A percentile compares a stretch with the other conserved stretches of the same genome.
phyloP scores from a whole-genome alignment of 2,888 invertebrate genomes.

The Oegoconia quadripuncta region DNA sequence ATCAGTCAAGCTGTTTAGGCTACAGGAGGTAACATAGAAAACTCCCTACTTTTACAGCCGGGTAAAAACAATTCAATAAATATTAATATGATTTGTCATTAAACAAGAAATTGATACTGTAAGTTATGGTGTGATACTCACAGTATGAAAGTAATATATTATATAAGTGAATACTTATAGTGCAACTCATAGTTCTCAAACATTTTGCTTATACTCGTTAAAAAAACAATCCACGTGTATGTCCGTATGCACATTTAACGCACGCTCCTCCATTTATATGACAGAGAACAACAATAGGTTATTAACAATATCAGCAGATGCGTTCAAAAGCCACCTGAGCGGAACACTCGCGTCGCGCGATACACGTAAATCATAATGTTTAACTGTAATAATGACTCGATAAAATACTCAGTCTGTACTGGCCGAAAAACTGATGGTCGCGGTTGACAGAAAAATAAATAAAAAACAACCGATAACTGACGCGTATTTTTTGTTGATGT shows the following conservation, averaged over 20 bases:
- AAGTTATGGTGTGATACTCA: too few species aligned
- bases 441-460: conserved; percentile 4
- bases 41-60: too few species aligned
- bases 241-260: background rate
- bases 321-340: conserved; percentile 57
- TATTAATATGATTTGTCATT: too few species aligned
- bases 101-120: too few species aligned
- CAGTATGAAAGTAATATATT: too few species aligned
- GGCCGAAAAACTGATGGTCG: conserved; percentile 14
- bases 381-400: conserved; percentile 36
- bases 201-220: too few species aligned
- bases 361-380: conserved; percentile 52
- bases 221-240: background rate
- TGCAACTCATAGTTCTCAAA: too few species aligned
- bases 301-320: conserved; percentile 69
- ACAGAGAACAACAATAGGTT: conserved; percentile 55
- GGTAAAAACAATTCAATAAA: too few species aligned
- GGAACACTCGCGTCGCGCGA: conserved; percentile 37
- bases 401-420: conserved; percentile 34
- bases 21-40: too few species aligned
- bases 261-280: conserved; percentile 16
- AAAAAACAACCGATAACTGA: conserved; percentile 6
- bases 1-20: too few species aligned
- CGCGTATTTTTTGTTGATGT: conserved; percentile 5
- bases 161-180: too few species aligned